A percentile compares a stretch with the other conserved stretches of the same genome.
Conservation (phyloP, 2,113 vertebrate species). For the Xerus inauris region DNA sequence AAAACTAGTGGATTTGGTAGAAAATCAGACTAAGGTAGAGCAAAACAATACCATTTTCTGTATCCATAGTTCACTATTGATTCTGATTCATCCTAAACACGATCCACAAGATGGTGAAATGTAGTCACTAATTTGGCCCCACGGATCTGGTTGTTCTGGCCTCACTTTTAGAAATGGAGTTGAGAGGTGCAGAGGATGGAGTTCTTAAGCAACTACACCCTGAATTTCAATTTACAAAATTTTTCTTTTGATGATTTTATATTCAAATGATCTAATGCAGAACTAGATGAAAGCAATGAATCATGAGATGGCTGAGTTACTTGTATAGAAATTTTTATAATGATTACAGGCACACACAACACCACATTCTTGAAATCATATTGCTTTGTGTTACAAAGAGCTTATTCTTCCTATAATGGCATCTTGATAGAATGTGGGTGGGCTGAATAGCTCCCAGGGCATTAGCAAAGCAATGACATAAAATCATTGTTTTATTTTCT, state of each 20-base stretch:
- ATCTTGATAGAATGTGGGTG: slow-evolving; percentile 76
- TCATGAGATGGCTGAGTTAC: slow-evolving; percentile 62
- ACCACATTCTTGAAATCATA: slow-evolving; percentile 79
- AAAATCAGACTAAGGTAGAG: background rate
- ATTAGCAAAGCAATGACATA: slow-evolving; percentile 73
- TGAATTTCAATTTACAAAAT: slow-evolving; percentile 55
- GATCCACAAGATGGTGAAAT: background rate
- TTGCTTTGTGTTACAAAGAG: slow-evolving; percentile 71
- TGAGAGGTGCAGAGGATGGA: background rate
- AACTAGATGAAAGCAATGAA: slow-evolving; percentile 70
- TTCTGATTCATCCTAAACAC: background rate
- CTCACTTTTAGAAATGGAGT: background rate
- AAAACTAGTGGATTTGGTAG: background rate
- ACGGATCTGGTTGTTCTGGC: background rate
- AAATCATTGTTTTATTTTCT: slow-evolving; percentile 84
- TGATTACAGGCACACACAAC: slow-evolving; percentile 50
- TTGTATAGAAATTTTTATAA: slow-evolving; percentile 74
- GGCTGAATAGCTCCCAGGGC: slow-evolving; percentile 68
- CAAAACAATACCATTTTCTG: background rate
- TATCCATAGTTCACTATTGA: background rate
- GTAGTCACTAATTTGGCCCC: background rate
- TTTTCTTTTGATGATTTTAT: slow-evolving; percentile 42
- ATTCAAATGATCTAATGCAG: slow-evolving; percentile 40
- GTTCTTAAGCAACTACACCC: background rate
- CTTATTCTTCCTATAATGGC: slow-evolving; percentile 76